Evolutionary conservation across 2,888 invertebrate genomes (phyloP).

Genomic region (Heliconius sara): DNA sequence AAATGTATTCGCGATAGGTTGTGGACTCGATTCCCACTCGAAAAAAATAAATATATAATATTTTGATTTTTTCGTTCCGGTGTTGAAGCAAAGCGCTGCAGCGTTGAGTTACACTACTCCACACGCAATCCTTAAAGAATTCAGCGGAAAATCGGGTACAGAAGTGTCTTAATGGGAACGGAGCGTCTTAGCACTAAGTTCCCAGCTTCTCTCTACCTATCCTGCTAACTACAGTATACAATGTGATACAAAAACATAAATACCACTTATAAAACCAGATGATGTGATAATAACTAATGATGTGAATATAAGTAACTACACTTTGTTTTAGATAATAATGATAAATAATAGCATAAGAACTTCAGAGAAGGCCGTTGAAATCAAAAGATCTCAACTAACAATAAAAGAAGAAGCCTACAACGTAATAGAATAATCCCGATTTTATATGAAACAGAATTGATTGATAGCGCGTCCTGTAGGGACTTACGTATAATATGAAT

Average conservation of each 20-base stretch:
- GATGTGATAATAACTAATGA: neutral
- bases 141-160: too few species aligned
- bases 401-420: conserved; percentile 37
- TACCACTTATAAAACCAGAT: neutral
- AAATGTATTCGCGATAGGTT: too few species aligned
- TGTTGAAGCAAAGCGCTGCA: too few species aligned
- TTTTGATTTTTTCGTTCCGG: too few species aligned
- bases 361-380: conserved; percentile 1
- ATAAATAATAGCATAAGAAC: conserved; percentile 2
- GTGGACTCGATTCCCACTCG: too few species aligned
- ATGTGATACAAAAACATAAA: neutral
- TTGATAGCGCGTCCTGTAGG: conserved; percentile 38
- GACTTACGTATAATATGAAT: conserved; percentile 36
- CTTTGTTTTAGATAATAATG: neutral
- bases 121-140: too few species aligned
- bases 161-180: too few species aligned
- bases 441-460: conserved; percentile 42
- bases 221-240: too few species aligned
- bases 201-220: too few species aligned
- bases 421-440: conserved; percentile 40
- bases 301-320: neutral
- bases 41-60: too few species aligned
- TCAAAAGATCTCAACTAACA: conserved; percentile 15
- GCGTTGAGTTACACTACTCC: too few species aligned
- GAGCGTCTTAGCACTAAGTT: too few species aligned